A percentile compares a stretch with the other conserved stretches of the same genome.
Conservation (phyloP, 2,113 vertebrate genomes). For the Pedionomus torquatus region DNA sequence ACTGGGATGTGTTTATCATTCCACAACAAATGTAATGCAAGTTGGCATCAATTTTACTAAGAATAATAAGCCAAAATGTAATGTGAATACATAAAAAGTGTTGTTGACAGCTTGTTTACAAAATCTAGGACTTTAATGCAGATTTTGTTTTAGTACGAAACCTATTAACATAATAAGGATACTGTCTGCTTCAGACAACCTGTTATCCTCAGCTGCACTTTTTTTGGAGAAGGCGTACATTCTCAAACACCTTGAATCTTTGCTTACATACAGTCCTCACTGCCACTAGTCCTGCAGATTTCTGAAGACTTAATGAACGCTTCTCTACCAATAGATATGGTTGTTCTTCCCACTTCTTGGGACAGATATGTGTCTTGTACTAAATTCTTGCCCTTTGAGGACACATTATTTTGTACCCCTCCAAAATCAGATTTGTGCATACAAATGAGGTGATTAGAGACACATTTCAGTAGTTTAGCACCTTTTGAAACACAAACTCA, state of each 20-base stretch:
- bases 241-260: not conserved
- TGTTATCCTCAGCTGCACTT: not conserved
- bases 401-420: not conserved
- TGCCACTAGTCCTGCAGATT: not conserved
- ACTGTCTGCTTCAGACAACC: not conserved
- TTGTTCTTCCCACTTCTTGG: not conserved
- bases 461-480: not conserved
- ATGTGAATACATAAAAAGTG: not conserved
- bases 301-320: not conserved
- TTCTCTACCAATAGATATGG: not conserved
- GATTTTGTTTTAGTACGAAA: constrained; percentile 14
- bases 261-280: not conserved
- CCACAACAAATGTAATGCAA: not conserved
- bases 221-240: not conserved
- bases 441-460: not conserved
- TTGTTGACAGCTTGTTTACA: constrained; percentile 56
- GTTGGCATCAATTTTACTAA: constrained; percentile 1
- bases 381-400: not conserved
- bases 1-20: not conserved
- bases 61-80: constrained; percentile 11
- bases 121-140: not conserved
- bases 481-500: not conserved
- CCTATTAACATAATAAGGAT: not conserved
- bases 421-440: not conserved
- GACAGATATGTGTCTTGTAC: not conserved